A percentile compares a stretch with the other conserved stretches of the same genome.
phyloP scores from a whole-genome alignment of 2,797 vertebrate species.

The Sternarchorhynchus goeldii region DNA sequence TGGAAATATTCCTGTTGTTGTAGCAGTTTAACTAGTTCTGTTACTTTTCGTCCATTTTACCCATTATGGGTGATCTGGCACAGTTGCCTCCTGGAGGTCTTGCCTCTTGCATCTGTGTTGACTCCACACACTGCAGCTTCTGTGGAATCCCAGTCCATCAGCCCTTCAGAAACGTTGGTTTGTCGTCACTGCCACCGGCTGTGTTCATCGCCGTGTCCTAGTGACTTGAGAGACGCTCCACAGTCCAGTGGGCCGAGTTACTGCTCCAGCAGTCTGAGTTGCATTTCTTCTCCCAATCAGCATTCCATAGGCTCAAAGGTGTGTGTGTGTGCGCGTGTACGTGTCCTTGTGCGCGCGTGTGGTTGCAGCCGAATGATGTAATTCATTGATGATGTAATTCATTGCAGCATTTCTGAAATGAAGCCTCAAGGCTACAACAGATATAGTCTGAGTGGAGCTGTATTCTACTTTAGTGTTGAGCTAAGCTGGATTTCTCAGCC shows the following conservation, averaged over 20 bases:
- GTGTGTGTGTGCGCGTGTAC: too few relatives aligned
- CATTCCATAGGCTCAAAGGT: neutral
- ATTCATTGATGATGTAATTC: conserved; percentile 54
- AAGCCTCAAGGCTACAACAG: conserved; percentile 18
- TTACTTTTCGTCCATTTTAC: too few relatives aligned
- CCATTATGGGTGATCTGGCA: too few relatives aligned
- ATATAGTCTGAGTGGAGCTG: neutral
- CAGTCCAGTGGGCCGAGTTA: neutral
- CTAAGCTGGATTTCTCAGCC: conserved; percentile 32
- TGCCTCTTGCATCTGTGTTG: neutral
- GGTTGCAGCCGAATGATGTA: conserved; percentile 46
- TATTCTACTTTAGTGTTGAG: conserved; percentile 20
- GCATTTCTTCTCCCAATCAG: neutral
- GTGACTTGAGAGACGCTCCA: neutral
- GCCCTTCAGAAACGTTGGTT: neutral
- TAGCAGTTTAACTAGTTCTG: too few relatives aligned
- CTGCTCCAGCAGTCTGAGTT: neutral
- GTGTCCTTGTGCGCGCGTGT: too few relatives aligned
- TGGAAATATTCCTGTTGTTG: too few relatives aligned
- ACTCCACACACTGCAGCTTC: neutral
- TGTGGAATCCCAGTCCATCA: neutral
- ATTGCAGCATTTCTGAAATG: conserved; percentile 45
- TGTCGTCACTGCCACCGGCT: neutral
- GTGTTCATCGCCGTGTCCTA: conserved; percentile 3
- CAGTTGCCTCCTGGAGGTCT: too few relatives aligned